Percentiles rank a stretch among this genome's conserved stretches.
Evolutionary conservation across 2,888 invertebrate species (phyloP).

Genomic region (Timandra comae): DNA sequence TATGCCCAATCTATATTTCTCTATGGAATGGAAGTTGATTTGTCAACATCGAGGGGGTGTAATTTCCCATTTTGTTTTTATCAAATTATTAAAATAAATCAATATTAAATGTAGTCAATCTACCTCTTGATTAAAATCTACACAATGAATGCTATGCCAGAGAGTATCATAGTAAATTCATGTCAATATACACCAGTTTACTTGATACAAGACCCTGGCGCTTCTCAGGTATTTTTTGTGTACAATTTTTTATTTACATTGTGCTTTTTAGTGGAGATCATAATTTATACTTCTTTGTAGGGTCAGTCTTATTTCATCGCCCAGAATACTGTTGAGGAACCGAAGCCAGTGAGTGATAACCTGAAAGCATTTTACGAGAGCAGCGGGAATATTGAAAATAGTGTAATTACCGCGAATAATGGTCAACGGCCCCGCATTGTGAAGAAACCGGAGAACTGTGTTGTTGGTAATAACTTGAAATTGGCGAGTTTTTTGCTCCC

Average conservation of each 20-base stretch:
- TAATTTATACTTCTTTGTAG: conserved; percentile 43
- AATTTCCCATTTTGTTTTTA: conserved; percentile 25
- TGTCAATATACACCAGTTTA: conserved; percentile 68
- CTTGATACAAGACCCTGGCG: conserved; percentile 59
- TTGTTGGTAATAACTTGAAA: conserved; percentile 59
- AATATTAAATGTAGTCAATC: conserved; percentile 31
- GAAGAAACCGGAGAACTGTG: conserved; percentile 42
- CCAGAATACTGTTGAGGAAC: conserved; percentile 37
- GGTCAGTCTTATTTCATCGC: conserved; percentile 51
- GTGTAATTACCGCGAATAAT: conserved; percentile 34
- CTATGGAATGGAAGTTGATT: conserved; percentile 17
- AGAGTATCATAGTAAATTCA: conserved; percentile 56
- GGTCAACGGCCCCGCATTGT: conserved; percentile 39
- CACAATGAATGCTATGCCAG: conserved; percentile 52
- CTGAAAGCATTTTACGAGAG: conserved; percentile 69
- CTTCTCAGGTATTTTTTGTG: conserved; percentile 53
- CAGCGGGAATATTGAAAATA: conserved; percentile 64
- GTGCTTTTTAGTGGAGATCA: no score
- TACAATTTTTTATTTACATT: conserved; percentile 21
- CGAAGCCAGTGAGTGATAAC: conserved; percentile 57
- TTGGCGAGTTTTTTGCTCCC: conserved; percentile 60
- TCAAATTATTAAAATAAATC: conserved; percentile 16
- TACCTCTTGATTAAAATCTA: conserved; percentile 25
- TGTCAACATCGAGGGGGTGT: conserved; percentile 27
- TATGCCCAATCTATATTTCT: no score